Percentiles rank a stretch among this genome's conserved stretches.
phyloP scores from a whole-genome alignment of 1,140 invertebrate species.

The Trichogramma pretiosum region DNA sequence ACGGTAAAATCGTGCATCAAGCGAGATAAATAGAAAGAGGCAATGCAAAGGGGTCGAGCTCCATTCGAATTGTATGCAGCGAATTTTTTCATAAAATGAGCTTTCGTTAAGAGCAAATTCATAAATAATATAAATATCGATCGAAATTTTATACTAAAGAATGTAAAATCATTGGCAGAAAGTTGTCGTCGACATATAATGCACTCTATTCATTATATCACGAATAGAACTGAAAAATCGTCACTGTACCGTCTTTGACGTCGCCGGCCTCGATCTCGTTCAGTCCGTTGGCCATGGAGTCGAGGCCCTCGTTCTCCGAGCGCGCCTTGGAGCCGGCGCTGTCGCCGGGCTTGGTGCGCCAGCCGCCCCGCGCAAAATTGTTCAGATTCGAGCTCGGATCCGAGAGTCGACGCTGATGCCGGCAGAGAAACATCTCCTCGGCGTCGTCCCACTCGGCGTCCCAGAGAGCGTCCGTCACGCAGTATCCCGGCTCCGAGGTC shows the following conservation, averaged over 20 bases:
- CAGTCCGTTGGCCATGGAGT: slow-evolving; percentile 69
- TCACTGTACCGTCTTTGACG: slow-evolving; percentile 86
- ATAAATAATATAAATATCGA: no score
- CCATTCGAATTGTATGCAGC: no score
- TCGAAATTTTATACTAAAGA: no score
- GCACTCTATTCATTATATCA: no score
- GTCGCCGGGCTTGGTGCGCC: slow-evolving; percentile 58
- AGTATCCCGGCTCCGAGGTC: slow-evolving; percentile 82
- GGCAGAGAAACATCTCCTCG: slow-evolving; percentile 72
- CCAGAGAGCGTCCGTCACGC: slow-evolving; percentile 70
- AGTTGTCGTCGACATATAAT: no score
- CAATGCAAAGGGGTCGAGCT: no score
- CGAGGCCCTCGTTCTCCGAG: slow-evolving; percentile 85
- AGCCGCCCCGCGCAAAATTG: slow-evolving; percentile 75
- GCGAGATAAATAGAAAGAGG: no score
- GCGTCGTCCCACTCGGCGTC: slow-evolving; percentile 81
- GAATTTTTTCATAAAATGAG: no score
- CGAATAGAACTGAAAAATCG: no score
- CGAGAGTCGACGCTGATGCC: slow-evolving; percentile 76
- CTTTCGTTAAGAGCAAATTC: no score
- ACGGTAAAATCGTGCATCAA: no score
- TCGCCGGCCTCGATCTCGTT: slow-evolving; percentile 91
- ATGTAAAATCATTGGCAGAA: no score
- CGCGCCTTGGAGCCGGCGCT: slow-evolving; percentile 61
- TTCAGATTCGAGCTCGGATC: slow-evolving; percentile 91